Evolutionary conservation across 2,797 vertebrate species (phyloP), one percentile per base, ranked within the genome.

Genomic region (Prunella strophiata): DNA sequence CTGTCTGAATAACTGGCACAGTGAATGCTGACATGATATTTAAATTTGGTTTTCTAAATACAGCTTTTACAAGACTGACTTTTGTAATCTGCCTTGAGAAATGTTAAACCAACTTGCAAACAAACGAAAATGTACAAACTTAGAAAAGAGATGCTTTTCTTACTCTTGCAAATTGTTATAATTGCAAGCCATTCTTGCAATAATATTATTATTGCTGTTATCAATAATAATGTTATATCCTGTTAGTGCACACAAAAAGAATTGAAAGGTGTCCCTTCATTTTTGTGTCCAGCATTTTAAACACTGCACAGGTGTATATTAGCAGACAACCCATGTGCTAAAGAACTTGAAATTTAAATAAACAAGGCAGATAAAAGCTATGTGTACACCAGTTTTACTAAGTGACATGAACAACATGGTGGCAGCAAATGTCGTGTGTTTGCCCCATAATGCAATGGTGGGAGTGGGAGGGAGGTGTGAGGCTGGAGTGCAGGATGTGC

Each of bases 401-500:
- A 47, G 54, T 34, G 48, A 21, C 7, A 16, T 4, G 19, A 73
- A 23, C 4, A 4, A 30, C 10, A n/a, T 1, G 4, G 12, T n/a
- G 45, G 23, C 26, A 43, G 38, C 13, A 68, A 72, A 61, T 7
- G 32, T 30, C 38, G 0, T 8, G 0, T 6, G 7, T 29, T 58
- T n/a, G 42, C 61, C 61, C 23, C 50, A 42, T 21, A 26, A 0
- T 7, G n/a, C 13, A 43, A 2, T 2, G 27, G 12, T 21, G 61
- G 10, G 26, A 45, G 29, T 1, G 2, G 16, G 67, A 88, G 18
- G 32, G 8, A 32, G 2, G 48, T 25, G 36, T 29, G 10, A 8
- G 0, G 1, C 15, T 47, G 59, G 22, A 26, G 6, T 17, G 29
- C 10, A 26, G 34, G 40, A n/a, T 67, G 36, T 55, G 25, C 30